phyloP scores from a whole-genome alignment of 1,140 invertebrate species.

The Phymastichus coffea region DNA sequence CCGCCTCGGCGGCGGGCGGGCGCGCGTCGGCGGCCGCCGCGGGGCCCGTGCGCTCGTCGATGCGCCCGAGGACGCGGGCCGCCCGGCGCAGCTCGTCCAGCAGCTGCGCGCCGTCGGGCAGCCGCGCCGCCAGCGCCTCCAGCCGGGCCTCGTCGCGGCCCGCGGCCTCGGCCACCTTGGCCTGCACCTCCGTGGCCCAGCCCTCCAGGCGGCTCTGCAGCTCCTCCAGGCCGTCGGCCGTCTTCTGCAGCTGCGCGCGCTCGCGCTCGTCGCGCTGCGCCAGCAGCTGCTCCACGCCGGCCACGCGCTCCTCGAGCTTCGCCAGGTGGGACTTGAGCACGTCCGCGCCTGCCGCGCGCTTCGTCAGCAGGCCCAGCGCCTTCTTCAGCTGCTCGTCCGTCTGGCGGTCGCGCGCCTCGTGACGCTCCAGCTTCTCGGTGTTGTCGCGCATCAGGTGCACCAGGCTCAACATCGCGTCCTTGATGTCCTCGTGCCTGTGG shows the following conservation, averaged over 20 bases:
- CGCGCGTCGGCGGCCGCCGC: constrained; percentile 36
- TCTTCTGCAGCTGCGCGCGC: constrained; percentile 68
- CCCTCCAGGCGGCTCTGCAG: constrained; percentile 65
- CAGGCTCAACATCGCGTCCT: constrained; percentile 77
- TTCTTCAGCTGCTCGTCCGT: constrained; percentile 78
- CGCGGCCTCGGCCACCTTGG: constrained; percentile 53
- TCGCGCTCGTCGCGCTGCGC: constrained; percentile 67
- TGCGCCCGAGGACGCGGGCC: constrained; percentile 36
- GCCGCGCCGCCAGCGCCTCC: no score
- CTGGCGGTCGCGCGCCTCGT: constrained; percentile 77
- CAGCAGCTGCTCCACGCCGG: constrained; percentile 63
- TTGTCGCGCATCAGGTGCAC: constrained; percentile 77
- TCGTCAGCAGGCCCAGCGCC: constrained; percentile 68
- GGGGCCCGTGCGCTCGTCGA: neutral
- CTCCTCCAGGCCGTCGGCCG: constrained; percentile 64
- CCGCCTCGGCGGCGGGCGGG: constrained; percentile 30
- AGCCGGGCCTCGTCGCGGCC: neutral
- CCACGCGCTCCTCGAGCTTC: constrained; percentile 67
- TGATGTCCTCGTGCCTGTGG: constrained; percentile 78
- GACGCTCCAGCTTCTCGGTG: constrained; percentile 80
- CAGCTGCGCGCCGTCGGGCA: constrained; percentile 37
- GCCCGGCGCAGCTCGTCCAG: constrained; percentile 60
- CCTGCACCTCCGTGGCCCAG: constrained; percentile 58
- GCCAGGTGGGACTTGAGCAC: constrained; percentile 65
- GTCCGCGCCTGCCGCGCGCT: constrained; percentile 69